Evolutionary conservation across 2,797 vertebrate species (phyloP).

Genomic region (Borostomias antarcticus): DNA sequence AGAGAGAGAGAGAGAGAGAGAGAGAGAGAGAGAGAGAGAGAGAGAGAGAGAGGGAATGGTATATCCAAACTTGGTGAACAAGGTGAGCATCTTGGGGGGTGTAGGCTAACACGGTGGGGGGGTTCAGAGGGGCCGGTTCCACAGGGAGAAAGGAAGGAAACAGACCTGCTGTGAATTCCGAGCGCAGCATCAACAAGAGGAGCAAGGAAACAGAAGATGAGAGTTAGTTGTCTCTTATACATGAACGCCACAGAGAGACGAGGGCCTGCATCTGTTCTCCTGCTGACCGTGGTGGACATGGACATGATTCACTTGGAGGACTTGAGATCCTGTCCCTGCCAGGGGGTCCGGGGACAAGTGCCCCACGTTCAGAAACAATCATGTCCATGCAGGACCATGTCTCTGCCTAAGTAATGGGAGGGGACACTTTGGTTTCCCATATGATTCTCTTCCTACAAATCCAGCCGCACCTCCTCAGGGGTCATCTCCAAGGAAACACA

Average conservation of each 20-base stretch:
- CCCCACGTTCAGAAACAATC: too few species aligned
- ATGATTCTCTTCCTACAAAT: constrained; percentile 19
- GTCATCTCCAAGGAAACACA: constrained; percentile 11
- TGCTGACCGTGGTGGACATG: too few species aligned
- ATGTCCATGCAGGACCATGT: too few species aligned
- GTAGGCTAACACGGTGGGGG: background rate
- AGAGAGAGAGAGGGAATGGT: constrained; percentile 13
- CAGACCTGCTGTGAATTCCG: constrained; percentile 82
- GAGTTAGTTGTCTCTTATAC: constrained; percentile 31
- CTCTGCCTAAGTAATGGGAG: background rate
- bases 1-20: constrained; percentile 12
- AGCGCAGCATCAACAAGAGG: constrained; percentile 63
- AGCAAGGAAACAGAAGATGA: constrained; percentile 39
- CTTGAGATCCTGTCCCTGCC: too few species aligned
- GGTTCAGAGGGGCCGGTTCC: constrained; percentile 3
- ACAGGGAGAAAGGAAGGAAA: constrained; percentile 53
- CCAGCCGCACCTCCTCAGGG: background rate
- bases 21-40: constrained; percentile 29
- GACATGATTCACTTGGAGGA: too few species aligned
- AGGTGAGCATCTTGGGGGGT: constrained; percentile 27
- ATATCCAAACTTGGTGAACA: too few species aligned
- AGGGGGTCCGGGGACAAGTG: too few species aligned
- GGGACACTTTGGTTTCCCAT: background rate
- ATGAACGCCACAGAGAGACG: background rate
- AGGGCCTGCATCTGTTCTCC: background rate